Evolutionary conservation across 2,888 invertebrate genomes (phyloP).

Genomic region (Formica aserva): DNA sequence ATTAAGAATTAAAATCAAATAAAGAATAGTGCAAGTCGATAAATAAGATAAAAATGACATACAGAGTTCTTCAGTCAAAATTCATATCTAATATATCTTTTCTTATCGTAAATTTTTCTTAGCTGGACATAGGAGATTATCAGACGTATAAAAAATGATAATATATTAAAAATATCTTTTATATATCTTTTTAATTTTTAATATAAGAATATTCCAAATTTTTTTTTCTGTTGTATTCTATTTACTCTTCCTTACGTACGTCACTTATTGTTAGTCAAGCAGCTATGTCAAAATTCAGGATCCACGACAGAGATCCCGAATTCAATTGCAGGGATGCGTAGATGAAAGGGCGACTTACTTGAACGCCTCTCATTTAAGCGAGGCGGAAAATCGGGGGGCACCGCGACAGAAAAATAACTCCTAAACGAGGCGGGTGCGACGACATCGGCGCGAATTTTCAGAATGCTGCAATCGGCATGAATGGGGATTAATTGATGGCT

Average conservation of each 20-base stretch:
- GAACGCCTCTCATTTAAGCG: slow-evolving; percentile 17
- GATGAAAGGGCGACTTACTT: slow-evolving; percentile 33
- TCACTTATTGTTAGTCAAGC: background rate
- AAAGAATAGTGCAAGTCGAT: background rate
- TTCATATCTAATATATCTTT: background rate
- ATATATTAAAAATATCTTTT: background rate
- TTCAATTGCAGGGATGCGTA: slow-evolving; percentile 48
- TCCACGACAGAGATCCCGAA: slow-evolving; percentile 40
- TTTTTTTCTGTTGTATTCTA: background rate
- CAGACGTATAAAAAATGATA: background rate
- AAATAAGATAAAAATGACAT: background rate
- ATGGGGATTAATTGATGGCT: slow-evolving; percentile 78
- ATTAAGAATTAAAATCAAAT: background rate
- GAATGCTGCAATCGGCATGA: slow-evolving; percentile 78
- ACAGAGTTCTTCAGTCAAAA: background rate
- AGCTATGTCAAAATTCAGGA: slow-evolving; percentile 20
- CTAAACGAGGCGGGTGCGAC: slow-evolving; percentile 62
- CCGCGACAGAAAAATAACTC: slow-evolving; percentile 62
- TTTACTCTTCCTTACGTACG: background rate
- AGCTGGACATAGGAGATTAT: background rate
- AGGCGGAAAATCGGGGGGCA: slow-evolving; percentile 52
- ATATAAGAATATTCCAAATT: background rate
- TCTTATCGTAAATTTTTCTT: background rate
- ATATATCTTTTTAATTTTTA: too few species aligned
- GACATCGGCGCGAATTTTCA: slow-evolving; percentile 62